phyloP scores from a whole-genome alignment of 2,888 invertebrate genomes.

The Agriotes lineatus region DNA sequence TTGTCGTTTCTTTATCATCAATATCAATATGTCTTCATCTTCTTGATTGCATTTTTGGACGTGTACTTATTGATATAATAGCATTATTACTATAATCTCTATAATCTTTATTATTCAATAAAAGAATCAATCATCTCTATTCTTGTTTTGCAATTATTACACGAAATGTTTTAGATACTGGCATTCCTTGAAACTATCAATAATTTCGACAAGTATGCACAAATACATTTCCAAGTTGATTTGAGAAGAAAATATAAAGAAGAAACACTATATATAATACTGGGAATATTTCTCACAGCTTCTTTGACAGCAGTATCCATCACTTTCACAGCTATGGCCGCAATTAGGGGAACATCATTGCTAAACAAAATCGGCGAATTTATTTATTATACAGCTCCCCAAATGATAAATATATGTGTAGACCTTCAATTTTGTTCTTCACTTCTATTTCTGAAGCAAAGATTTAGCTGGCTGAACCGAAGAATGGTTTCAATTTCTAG shows the following conservation, averaged over 20 bases:
- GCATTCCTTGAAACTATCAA: neutral
- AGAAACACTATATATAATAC: neutral
- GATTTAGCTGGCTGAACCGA: conserved; percentile 12
- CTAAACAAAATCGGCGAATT: neutral
- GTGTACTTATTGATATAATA: too few relatives aligned
- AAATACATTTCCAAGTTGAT: neutral
- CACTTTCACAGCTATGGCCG: neutral
- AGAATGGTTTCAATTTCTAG: neutral
- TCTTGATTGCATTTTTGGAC: too few relatives aligned
- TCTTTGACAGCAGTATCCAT: neutral
- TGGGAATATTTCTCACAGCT: neutral
- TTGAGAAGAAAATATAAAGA: neutral
- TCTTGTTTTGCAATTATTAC: neutral
- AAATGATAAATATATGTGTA: neutral
- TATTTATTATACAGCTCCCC: neutral
- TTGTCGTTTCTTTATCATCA: too few relatives aligned
- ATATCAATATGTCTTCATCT: too few relatives aligned
- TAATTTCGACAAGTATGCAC: neutral
- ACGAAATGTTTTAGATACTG: conserved; percentile 13
- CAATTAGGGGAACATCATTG: neutral
- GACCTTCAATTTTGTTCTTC: conserved; percentile 1
- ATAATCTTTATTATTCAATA: too few relatives aligned
- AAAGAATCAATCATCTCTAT: neutral
- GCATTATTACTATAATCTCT: too few relatives aligned
- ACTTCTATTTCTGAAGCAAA: neutral